Evolutionary conservation across 2,797 vertebrate species (phyloP), one percentile per base, ranked within the genome.

Genomic region (Catostomus latipinnis): DNA sequence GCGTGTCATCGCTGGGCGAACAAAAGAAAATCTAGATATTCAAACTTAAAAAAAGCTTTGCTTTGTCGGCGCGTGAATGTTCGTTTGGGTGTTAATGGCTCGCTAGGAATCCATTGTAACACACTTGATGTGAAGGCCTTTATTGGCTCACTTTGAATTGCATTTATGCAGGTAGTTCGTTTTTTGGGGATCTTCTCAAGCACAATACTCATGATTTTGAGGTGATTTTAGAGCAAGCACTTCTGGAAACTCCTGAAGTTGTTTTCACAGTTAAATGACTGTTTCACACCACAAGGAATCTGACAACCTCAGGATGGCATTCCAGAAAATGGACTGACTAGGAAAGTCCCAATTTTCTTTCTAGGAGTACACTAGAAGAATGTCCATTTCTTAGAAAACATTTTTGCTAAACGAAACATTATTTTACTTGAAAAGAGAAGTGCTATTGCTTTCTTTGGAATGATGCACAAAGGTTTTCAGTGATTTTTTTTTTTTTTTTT

Each of bases 291-390:
- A 9, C 13, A 34, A 56, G 61, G 43, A 66, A 76, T 66, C 14
- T 66, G 52, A 66, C 52, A 65, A 61, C 34, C 8, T 16, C n/a
- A 46, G 49, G 49, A 53, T 43, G 58, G 58, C 58, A 54, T 66
- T 75, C 50, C 61, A 65, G 52, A 43, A 76, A 76, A 62, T 10
- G 10, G 67, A 57, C 5, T 9, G 73, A n/a, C 16, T 5, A 12
- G 13, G 52, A 56, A 56, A 43, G 7, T 6, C 13, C 43, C 16
- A 22, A 43, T 53, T 69, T 52, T 34, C 49, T 70, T 70, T 70
- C 62, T 46, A 9, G n/a, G 50, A 56, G 50, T 13, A 16, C n/a
- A 75, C 65, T 65, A 56, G 63, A 62, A 76, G 62, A 57, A 57
- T 9, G 5, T 3, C 10, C 2, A 3, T 49, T 67, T 57, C 5